Evolutionary conservation across 2,888 invertebrate species (phyloP).

Genomic region (Cheilosia scutellata): DNA sequence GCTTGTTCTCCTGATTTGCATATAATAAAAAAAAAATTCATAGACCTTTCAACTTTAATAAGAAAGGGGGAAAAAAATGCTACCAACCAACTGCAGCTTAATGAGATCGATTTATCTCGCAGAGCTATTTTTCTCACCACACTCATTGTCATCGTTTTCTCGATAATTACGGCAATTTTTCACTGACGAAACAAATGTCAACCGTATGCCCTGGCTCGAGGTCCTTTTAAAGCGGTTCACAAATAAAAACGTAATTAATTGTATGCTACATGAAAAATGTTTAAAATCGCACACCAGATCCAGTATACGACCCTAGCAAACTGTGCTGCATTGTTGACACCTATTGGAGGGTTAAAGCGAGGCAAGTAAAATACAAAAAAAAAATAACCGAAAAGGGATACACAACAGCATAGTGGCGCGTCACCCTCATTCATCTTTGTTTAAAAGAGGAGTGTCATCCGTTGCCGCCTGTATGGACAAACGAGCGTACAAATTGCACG

Average conservation of each 20-base stretch:
- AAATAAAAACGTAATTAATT: slow-evolving; percentile 73
- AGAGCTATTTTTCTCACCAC: slow-evolving; percentile 38
- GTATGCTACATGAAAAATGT: slow-evolving; percentile 69
- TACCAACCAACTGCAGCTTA: background rate
- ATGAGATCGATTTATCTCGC: slow-evolving; percentile 26
- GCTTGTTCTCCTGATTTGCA: no score
- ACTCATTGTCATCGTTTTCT: slow-evolving; percentile 65
- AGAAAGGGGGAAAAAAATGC: background rate
- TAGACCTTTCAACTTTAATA: background rate
- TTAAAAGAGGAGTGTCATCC: slow-evolving; percentile 73
- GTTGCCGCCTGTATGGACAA: slow-evolving; percentile 69
- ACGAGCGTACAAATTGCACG: slow-evolving; percentile 72
- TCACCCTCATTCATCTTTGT: slow-evolving; percentile 74
- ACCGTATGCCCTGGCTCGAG: slow-evolving; percentile 17
- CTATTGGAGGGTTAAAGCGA: slow-evolving; percentile 40
- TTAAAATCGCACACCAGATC: slow-evolving; percentile 36
- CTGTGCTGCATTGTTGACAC: slow-evolving; percentile 59
- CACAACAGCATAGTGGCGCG: slow-evolving; percentile 42
- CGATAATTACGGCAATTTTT: slow-evolving; percentile 66
- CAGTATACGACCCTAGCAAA: slow-evolving; percentile 33
- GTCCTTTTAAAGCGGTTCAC: slow-evolving; percentile 59
- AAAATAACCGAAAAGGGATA: background rate
- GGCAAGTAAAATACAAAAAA: background rate
- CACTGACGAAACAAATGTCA: slow-evolving; percentile 44
- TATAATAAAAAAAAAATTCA: no score